Base-by-base conservation (phyloP, 92 coral and sea anemone species). In the Plumapathes pennacea region DNA sequence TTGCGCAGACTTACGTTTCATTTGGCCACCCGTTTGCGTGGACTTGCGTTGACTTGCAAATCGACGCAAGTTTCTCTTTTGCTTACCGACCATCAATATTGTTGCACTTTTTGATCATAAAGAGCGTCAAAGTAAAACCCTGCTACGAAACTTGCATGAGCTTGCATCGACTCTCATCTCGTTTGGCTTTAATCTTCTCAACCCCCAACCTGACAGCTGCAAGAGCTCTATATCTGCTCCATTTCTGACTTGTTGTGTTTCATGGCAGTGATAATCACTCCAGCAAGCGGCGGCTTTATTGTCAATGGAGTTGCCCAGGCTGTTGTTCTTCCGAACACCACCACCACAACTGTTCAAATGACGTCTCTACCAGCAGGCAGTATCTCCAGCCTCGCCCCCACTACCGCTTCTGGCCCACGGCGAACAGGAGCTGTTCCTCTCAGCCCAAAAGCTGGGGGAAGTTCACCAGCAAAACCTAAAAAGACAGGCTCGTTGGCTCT, bases 401-500 rank as follows among this genome's bases (percentile, higher is more conserved):
- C 81, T 9, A 29, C 60, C 22, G 42, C 85, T 20, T 71, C 67
- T 29, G 86, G 97, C 47, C 97, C 97, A 22, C 76, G 79, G 25
- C 80, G 84, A 26, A 52, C 64, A 36, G 56, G 74, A 50, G 64
- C 83, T 46, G 90, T 80, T 14, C 81, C 90, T 1, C 67, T 85
- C 1, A 81, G 90, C 5, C 82, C 74, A 34, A 77, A 60, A 32
- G 33, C 30, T 7, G 72, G 69, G 21, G 64, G 60, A 24, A 59
- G 73, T 1, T 67, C 82, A 44, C 72, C 73, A 2, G 78, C 70
- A 23, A 90, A 87, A 52, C 91, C 97, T 0, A 86, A 62, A 59
- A 90, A 74, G 47, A 91, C 96, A 33, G 97, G 97, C 10, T 91
- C 97, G 1, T 71, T 91, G 39, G 97, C 97, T 15, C 62, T 91